Conservation (phyloP, 30 jellyfish, hydroid and myxozoan species). For the Phacellophora camtschatica region DNA sequence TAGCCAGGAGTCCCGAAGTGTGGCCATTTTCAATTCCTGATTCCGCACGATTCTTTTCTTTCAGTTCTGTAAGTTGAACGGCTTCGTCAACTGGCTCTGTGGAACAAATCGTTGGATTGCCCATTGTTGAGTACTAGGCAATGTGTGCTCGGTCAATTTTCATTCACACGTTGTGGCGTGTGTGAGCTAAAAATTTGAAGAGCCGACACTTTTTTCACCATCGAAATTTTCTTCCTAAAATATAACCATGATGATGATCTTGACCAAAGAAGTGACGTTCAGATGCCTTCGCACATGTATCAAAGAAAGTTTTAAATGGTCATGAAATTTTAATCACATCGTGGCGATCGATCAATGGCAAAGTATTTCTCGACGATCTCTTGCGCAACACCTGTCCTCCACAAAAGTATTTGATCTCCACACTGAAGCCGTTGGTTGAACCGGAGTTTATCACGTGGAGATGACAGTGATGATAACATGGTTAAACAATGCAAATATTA, state of each 20-base stretch:
- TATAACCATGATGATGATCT: too few relatives aligned
- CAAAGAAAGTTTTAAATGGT: conserved; percentile 7
- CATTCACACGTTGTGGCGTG: background rate
- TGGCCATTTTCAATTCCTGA: conserved; percentile 44
- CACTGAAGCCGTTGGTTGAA: too few relatives aligned
- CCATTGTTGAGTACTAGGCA: background rate
- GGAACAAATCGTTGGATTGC: conserved; percentile 1
- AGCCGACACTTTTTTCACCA: too few relatives aligned
- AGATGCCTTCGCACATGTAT: background rate
- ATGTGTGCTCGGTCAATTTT: background rate
- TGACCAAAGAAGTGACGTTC: too few relatives aligned
- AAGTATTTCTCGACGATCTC: conserved; percentile 27
- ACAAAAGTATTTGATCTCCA: background rate
- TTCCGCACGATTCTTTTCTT: conserved; percentile 3
- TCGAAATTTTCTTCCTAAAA: too few relatives aligned
- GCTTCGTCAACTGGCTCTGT: too few relatives aligned
- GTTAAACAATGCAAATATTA: too few relatives aligned
- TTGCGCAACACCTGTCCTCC: conserved; percentile 32
- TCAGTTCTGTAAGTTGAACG: conserved; percentile 14
- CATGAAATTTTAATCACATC: conserved; percentile 42
- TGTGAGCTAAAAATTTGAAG: background rate
- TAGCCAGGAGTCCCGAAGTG: background rate
- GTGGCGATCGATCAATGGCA: background rate
- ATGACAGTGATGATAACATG: too few relatives aligned
- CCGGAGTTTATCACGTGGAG: too few relatives aligned